Evolutionary conservation across 2,113 vertebrate genomes (phyloP).

Genomic region (Galeopterus variegatus): DNA sequence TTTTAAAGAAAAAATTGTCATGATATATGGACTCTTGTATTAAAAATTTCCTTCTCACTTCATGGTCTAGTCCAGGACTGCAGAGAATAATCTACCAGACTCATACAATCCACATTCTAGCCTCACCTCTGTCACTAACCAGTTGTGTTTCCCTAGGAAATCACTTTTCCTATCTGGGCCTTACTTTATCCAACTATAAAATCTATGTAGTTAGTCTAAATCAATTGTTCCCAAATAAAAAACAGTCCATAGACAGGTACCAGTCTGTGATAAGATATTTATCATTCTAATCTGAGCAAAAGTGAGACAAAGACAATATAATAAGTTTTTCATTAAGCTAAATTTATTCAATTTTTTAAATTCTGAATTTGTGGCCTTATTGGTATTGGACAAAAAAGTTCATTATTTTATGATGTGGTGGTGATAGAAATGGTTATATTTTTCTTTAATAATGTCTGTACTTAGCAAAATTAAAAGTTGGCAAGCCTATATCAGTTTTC

Average conservation of each 20-base stretch:
- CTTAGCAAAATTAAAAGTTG: conserved; percentile 45
- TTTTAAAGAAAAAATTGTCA: neutral
- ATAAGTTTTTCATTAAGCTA: conserved; percentile 32
- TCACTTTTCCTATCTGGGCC: neutral
- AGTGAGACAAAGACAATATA: neutral
- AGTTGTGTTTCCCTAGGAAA: neutral
- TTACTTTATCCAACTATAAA: conserved; percentile 43
- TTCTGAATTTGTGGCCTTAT: neutral
- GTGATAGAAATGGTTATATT: conserved; percentile 40
- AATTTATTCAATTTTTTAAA: conserved; percentile 23
- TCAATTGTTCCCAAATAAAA: conserved; percentile 11
- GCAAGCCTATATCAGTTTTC: neutral
- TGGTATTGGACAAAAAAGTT: neutral
- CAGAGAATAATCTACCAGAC: neutral
- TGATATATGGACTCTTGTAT: conserved; percentile 30
- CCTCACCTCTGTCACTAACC: neutral
- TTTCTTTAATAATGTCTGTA: conserved; percentile 37
- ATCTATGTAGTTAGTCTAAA: conserved; percentile 30
- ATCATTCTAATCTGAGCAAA: conserved; percentile 13
- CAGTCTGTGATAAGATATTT: conserved; percentile 43
- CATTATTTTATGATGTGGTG: conserved; percentile 35
- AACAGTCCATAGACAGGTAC: neutral
- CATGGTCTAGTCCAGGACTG: neutral
- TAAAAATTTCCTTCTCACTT: neutral
- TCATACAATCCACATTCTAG: neutral